A percentile compares a stretch with the other conserved stretches of the same genome.
Evolutionary conservation across 35 echinoderm and acorn worm species (phyloP).

Genomic region (Holothuria glaberrima): DNA sequence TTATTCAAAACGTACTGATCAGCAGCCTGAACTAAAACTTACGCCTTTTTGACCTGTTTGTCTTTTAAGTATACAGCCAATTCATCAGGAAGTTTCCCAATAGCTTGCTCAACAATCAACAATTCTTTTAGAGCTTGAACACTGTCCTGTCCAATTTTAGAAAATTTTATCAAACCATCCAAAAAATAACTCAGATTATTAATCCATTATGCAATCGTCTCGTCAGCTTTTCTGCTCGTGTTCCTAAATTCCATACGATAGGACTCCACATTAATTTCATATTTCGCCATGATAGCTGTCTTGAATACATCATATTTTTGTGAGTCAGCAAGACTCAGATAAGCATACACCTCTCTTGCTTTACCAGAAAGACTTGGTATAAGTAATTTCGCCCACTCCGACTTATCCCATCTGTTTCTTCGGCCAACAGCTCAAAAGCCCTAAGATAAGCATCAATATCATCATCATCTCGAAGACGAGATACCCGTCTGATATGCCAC

Average conservation of each 20-base stretch:
- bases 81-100: neutral
- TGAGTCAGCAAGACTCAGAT: neutral
- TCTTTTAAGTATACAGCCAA: neutral
- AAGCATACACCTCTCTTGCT: too few relatives aligned
- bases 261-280: neutral
- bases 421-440: too few relatives aligned
- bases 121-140: neutral
- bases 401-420: too few relatives aligned
- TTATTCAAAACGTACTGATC: neutral
- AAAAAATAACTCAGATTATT: neutral
- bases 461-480: too few relatives aligned
- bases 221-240: neutral
- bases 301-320: slow-evolving; percentile 2
- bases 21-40: neutral
- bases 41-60: neutral
- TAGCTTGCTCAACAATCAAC: neutral
- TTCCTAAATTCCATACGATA: neutral
- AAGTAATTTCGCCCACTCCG: too few relatives aligned
- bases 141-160: neutral
- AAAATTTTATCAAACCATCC: neutral
- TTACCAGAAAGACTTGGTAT: too few relatives aligned
- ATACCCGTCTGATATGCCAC: too few relatives aligned
- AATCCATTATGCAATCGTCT: neutral
- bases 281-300: neutral
- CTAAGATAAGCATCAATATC: too few relatives aligned